Evolutionary conservation across 2,888 invertebrate genomes (phyloP), one percentile per base, ranked within the genome.

Genomic region (Caenorhabditis sp.): DNA sequence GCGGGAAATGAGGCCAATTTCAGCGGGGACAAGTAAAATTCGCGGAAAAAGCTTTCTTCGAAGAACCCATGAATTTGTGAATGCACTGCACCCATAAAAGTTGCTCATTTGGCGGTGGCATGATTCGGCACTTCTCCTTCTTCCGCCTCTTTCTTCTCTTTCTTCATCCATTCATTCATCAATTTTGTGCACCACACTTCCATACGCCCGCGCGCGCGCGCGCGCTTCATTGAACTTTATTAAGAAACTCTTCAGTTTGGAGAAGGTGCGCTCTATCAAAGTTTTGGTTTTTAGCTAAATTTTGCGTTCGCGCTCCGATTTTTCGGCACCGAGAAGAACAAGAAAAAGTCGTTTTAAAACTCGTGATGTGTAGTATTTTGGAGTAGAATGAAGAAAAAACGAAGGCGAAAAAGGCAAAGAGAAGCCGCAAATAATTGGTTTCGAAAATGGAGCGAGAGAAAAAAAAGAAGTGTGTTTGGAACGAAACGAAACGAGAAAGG

Each of bases 391-490:
- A 8, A 43, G 22, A 52, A 50, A 41, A 26, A 15, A 20, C 13
- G 13, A 35, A 20, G 17, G 30, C n/a, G 13, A 53, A 53, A 39
- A 35, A 30, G 9, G 9, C 35, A 9, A 22, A n/a, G n/a, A 52
- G 20, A 43, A 41, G 50, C 20, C 22, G 68, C 50, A 56, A 62
- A 62, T 62, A 62, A 71, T 61, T 62, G 71, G 61, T 50, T 61
- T 62, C 41, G 30, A 62, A 59, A 37, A 35, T 37, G 41, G 7
- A 15, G 32, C 24, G 27, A 17, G 35, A 24, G 50, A 35, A 45
- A 63, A 63, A 63, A 61, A 61, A 37, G 61, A 39, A 39, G 39
- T 37, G 48, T 41, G 35, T 15, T 26, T 22, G 26, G 26, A n/a
- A 22, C 9, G 15, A 26, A 52, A 17, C 11, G 55, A 35, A 35